Evolutionary conservation across 2,797 vertebrate genomes (phyloP).

Genomic region (Acanthurus lineatus): DNA sequence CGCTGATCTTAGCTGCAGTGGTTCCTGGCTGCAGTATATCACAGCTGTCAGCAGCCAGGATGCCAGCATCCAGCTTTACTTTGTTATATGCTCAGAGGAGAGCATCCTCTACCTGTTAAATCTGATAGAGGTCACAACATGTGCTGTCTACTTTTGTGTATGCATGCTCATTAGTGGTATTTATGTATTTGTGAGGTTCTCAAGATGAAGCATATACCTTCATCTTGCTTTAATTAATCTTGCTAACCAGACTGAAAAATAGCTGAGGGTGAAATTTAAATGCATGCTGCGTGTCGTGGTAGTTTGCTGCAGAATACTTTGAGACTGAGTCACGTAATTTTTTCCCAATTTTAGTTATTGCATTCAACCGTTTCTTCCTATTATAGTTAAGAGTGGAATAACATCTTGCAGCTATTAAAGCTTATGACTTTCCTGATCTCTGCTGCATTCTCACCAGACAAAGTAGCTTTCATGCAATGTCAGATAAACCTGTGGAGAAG

Average conservation of each 20-base stretch:
- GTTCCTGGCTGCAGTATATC: constrained; percentile 50
- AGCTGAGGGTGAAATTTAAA: not conserved
- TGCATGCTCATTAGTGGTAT: not conserved
- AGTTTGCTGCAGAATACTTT: not conserved
- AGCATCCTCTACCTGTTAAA: constrained; percentile 18
- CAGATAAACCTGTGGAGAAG: not conserved
- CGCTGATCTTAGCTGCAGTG: constrained; percentile 45
- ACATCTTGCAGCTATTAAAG: not conserved
- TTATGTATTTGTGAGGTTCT: not conserved
- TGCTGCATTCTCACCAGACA: not conserved
- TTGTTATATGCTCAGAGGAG: constrained; percentile 9
- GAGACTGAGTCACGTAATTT: not conserved
- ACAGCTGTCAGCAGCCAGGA: constrained; percentile 37
- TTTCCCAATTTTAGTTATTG: not conserved
- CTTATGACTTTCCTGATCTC: not conserved
- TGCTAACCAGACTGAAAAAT: not conserved
- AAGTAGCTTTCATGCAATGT: not conserved
- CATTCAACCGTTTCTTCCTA: not conserved
- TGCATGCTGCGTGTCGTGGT: not conserved
- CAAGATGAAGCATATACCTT: not conserved
- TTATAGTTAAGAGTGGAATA: not conserved
- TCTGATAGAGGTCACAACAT: not conserved
- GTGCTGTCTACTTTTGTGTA: not conserved
- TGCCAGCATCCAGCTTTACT: constrained; percentile 11
- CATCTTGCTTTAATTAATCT: not conserved